Base-by-base conservation (phyloP, 2,113 vertebrate species). In the Macrotis lagotis region DNA sequence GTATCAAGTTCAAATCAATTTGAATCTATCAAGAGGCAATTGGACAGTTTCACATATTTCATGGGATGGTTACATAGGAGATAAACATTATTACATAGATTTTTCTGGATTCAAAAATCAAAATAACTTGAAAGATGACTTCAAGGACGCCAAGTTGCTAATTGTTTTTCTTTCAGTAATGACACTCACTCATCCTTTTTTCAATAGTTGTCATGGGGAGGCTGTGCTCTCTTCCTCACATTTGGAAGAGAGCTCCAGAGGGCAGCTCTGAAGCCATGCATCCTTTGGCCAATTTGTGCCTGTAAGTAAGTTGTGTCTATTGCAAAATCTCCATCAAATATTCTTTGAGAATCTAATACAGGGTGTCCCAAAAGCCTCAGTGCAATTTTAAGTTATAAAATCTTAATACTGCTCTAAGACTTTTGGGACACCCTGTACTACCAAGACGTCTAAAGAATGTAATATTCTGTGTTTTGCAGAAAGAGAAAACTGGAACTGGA, bases 251-350 rank as follows among this genome's bases (percentile, higher is more conserved):
- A 93, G 92, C 93, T 4, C 1, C 10, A 28, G 52, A 91, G 0
- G 47, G 6, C 92, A 0, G 59, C 55, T 47, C n/a, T 96, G 31
- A 2, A 7, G 83, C 25, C 92, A 2, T 26, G 89, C 74, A 94
- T n/a, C 93, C 37, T 94, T 48, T 44, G 96, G 50, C 9, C 47
- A 90, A 89, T 93, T 95, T 22, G 0, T 94, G 92, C 93, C 83
- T 96, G 93, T 83, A 96, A 66, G 89, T 91, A 90, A 59, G 7
- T 52, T 92, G 92, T 94, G 92, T 28, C 3, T 91, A n/a, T 50
- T 37, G 91, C 93, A 95, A 97, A 96, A 93, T 91, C 14, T 50
- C 90, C 26, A 92, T 37, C 52, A 97, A 96, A 92, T 47, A 0
- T 88, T 28, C 50, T 59, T 95, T 1, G 0, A 96, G 92, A 88